A percentile compares a stretch with the other conserved stretches of the same genome.
Evolutionary conservation across 2,888 invertebrate genomes (phyloP).

Genomic region (Penaeus monodon): DNA sequence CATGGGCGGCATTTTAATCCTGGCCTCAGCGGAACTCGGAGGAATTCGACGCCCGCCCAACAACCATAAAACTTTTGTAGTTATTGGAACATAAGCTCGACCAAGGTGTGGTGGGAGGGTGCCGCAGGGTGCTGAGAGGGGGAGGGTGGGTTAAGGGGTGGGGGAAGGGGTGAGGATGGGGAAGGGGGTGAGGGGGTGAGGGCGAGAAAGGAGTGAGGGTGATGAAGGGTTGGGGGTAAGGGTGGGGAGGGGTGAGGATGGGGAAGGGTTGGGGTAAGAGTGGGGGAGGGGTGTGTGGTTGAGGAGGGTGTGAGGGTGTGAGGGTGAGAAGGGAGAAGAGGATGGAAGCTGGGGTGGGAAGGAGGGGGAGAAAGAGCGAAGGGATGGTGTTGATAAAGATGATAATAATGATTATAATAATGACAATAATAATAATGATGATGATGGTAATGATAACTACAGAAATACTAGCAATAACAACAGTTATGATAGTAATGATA

Average conservation of each 20-base stretch:
- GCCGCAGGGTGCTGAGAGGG: background rate
- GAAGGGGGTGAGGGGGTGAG: background rate
- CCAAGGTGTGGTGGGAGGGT: too few species aligned
- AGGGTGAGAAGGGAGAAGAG: background rate
- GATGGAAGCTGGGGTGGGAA: background rate
- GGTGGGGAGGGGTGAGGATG: background rate
- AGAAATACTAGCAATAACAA: background rate
- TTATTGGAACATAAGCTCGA: background rate
- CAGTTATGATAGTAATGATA: background rate
- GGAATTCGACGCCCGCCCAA: too few species aligned
- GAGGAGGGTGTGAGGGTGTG: background rate
- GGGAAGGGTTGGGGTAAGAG: background rate
- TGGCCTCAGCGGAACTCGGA: too few species aligned
- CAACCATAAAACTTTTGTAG: too few species aligned
- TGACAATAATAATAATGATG: background rate
- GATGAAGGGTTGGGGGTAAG: background rate
- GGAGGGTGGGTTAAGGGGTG: background rate
- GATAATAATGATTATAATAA: background rate
- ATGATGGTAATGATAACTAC: constrained; percentile 8
- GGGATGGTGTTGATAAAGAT: background rate
- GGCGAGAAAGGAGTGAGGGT: background rate
- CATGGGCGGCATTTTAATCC: too few species aligned
- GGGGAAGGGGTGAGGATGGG: background rate
- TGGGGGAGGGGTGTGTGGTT: background rate
- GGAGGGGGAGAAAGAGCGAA: background rate